Evolutionary conservation across 2,797 vertebrate species (phyloP).

Genomic region (Cheirogaleus major): DNA sequence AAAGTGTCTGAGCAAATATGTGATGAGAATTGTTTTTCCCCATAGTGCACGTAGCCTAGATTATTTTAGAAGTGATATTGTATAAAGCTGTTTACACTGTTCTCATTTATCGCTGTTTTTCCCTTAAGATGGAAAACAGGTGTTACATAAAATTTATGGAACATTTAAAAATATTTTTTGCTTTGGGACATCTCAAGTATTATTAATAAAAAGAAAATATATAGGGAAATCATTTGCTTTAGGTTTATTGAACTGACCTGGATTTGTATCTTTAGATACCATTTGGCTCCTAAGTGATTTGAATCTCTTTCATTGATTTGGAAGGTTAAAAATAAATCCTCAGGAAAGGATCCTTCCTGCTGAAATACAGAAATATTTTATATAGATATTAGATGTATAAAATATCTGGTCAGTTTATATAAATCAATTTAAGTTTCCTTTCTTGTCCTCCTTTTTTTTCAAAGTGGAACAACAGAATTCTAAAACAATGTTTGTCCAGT

Average conservation of each 20-base stretch:
- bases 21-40: background rate
- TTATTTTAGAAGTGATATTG: background rate
- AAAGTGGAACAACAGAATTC: background rate
- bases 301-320: slow-evolving; percentile 64
- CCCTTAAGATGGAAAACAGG: slow-evolving; percentile 56
- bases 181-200: slow-evolving; percentile 50
- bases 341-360: background rate
- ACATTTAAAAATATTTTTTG: slow-evolving; percentile 45
- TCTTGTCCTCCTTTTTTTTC: background rate
- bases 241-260: slow-evolving; percentile 58
- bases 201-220: slow-evolving; percentile 57
- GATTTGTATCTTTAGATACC: slow-evolving; percentile 50
- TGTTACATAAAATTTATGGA: slow-evolving; percentile 55
- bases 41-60: background rate
- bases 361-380: background rate
- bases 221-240: slow-evolving; percentile 51
- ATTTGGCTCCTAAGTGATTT: slow-evolving; percentile 55
- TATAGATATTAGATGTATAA: background rate
- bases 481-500: background rate
- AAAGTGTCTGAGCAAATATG: background rate
- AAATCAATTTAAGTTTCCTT: background rate
- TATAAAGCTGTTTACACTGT: slow-evolving; percentile 25
- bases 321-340: slow-evolving; percentile 55
- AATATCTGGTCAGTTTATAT: background rate
- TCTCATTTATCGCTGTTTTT: slow-evolving; percentile 46